Base-by-base conservation (phyloP, 2,888 invertebrate species). In the Amblyjoppa fuscipennis region DNA sequence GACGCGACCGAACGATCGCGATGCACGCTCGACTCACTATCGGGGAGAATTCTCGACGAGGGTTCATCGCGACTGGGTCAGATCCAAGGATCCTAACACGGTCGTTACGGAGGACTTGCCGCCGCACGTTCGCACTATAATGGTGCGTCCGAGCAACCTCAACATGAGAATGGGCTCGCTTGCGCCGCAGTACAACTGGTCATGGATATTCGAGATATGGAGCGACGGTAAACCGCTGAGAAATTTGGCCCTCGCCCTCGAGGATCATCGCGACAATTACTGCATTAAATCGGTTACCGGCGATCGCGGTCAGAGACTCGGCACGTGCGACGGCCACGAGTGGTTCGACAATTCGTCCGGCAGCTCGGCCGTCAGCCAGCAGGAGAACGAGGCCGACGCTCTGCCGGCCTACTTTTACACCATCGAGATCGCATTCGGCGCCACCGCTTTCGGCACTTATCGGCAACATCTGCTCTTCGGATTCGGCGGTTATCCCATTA, bases 381-480 rank as follows among this genome's bases (percentile, higher is more conserved):
- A 53, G 73, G 90, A 89, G 64, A 88, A 81, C 81, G 83, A 25
- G 34, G 20, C 51, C 0, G 51, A 81, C 84, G 83, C 87, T 59
- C 81, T 86, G 41, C 76, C 85, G 2, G 81, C 83, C 0, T 79
- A 78, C 28, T 75, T 87, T 9, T 84, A 88, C 20, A 87, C 77
- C 34, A 74, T 87, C 28, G 89, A 88, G 16, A 71, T 87, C 28
- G 70, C 56, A 6, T 89, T 87, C 77, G 83, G 70, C 7, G 84
- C 88, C 0, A 56, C 71, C 3, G 74, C 74, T 81, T 97, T 96
- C 91, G 97, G 96, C 34, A 97, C 97, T 3, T 98, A 97, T 93
- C 95, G 97, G 2, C 97, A 98, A 93, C 96, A 97, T 1, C 95
- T 98, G 2, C 96, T 97, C 3, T 97, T 97, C 93, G 97, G 97